Percentiles rank a stretch among this genome's conserved stretches.
phyloP scores from a whole-genome alignment of 1,140 invertebrate species.

The Muscidifurax raptorellus region DNA sequence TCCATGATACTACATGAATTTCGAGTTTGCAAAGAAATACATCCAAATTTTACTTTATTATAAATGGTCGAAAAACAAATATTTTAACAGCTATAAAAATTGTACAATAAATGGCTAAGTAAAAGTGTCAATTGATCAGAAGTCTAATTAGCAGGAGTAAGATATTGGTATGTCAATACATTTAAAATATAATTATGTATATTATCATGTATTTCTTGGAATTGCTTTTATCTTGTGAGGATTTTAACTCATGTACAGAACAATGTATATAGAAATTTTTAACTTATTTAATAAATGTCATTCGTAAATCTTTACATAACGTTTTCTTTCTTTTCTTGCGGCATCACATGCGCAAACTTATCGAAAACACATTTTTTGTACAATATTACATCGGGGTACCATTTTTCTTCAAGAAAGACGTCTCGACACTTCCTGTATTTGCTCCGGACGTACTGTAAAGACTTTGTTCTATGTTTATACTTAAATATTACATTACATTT shows the following conservation, averaged over 20 bases:
- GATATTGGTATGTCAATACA: not conserved
- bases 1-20: too few species aligned
- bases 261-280: constrained; percentile 63
- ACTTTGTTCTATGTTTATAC: not conserved
- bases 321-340: constrained; percentile 50
- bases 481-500: constrained; percentile 42
- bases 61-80: not conserved
- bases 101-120: constrained; percentile 10
- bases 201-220: constrained; percentile 20
- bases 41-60: too few species aligned
- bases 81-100: not conserved
- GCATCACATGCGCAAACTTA: constrained; percentile 51
- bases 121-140: not conserved
- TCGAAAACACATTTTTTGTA: constrained; percentile 52
- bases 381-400: constrained; percentile 51
- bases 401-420: constrained; percentile 47
- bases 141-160: not conserved
- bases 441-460: constrained; percentile 10
- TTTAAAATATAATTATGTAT: not conserved
- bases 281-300: constrained; percentile 63
- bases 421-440: constrained; percentile 30
- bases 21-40: too few species aligned
- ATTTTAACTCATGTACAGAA: constrained; percentile 43
- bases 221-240: constrained; percentile 22
- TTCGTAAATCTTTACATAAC: constrained; percentile 59